Conservation (phyloP, 2,888 invertebrate genomes). For the Tenthredo mesomela region DNA sequence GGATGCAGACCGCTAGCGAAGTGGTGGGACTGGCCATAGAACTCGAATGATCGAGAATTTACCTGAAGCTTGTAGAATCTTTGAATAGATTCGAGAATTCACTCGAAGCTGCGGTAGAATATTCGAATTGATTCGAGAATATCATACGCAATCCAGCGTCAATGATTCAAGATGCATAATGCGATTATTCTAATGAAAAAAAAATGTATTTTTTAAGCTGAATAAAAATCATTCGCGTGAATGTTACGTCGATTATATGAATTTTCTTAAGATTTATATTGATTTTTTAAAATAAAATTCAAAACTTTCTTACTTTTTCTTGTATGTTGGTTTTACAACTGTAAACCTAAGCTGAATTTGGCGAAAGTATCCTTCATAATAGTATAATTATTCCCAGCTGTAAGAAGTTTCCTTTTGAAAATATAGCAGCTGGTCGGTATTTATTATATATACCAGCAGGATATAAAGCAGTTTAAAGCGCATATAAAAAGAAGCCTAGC, state of each 20-base stretch:
- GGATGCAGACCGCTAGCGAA: not conserved
- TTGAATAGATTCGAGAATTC: not conserved
- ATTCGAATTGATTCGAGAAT: not conserved
- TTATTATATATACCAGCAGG: not conserved
- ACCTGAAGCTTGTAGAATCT: not conserved
- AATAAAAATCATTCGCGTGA: not conserved
- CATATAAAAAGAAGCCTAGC: not conserved
- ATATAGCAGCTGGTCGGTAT: constrained; percentile 5
- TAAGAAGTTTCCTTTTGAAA: not conserved
- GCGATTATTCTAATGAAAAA: not conserved
- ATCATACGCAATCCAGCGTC: not conserved
- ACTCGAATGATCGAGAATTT: constrained; percentile 11
- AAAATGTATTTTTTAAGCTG: not conserved
- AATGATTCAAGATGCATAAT: not conserved
- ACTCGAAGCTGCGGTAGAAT: not conserved
- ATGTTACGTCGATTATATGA: not conserved
- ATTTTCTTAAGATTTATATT: not conserved
- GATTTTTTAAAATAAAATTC: not conserved
- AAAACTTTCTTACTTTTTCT: not conserved
- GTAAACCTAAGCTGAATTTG: not conserved
- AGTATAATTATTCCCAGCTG: not conserved
- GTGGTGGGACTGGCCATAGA: not conserved
- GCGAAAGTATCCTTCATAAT: not conserved
- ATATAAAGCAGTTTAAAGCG: not conserved
- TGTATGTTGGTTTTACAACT: not conserved